Evolutionary conservation across 1,140 invertebrate genomes (phyloP), one percentile per base, ranked within the genome.

Genomic region (Coelopa frigida): DNA sequence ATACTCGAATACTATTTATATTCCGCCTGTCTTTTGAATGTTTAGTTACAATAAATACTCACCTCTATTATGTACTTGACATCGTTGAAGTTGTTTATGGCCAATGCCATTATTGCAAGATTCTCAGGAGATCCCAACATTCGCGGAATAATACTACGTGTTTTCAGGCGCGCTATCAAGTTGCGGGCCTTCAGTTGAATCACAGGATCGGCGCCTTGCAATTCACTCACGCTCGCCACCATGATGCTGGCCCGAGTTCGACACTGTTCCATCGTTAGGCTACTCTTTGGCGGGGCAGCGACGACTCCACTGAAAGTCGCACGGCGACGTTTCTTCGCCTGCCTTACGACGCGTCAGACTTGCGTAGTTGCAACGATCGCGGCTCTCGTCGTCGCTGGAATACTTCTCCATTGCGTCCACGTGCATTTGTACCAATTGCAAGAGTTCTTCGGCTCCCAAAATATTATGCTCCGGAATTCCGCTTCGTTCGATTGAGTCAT

Each of bases 21-120:
- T 39, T 8, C n/a, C 23, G 14, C 15, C n/a, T n/a, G 4, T 33
- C 26, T 29, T 27, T 43, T 27, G n/a, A n/a, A n/a, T n/a, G 12
- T 15, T 46, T 17, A 42, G 21, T 24, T 2, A 37, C 17, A 36
- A 27, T 32, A 18, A 21, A 33, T 1, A 45, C 51, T 51, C 33
- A 62, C 65, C 55, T 68, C 54, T 33, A 68, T 64, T 7, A 68
- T 68, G n/a, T 57, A 50, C 38, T 68, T 68, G 12, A 59, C 64
- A 51, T 63, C 62, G n/a, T 53, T 53, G 3, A 66, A 64, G 38
- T 66, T 61, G 26, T 64, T 65, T 0, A 61, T 40, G 0, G 59
- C 59, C 26, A 68, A 33, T 1, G 61, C 57, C 59, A 66, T 54
- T n/a, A 65, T 66, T 3, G 61, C 65, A 39, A 68, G 39, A 32